phyloP scores from a whole-genome alignment of 2,888 invertebrate species.

The Sabatieria punctata region DNA sequence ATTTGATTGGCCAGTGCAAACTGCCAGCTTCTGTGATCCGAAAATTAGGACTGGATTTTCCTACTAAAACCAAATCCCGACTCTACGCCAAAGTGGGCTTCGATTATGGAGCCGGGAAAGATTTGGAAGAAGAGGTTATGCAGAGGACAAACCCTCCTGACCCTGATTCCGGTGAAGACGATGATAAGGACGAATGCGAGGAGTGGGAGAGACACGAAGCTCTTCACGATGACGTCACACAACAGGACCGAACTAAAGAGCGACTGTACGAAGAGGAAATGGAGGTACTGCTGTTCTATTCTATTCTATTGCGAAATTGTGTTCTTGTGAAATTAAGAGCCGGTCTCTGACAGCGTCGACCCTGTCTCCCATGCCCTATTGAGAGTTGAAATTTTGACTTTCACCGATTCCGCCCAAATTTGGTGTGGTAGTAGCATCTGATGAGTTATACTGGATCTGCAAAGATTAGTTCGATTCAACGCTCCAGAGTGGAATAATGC shows the following conservation, averaged over 20 bases:
- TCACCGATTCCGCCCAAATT: no score
- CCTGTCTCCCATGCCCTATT: no score
- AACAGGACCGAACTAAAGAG: slow-evolving; percentile 31
- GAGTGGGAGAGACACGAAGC: slow-evolving; percentile 33
- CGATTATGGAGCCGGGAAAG: not conserved
- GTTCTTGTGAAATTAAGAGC: not conserved
- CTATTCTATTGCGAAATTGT: slow-evolving; percentile 4
- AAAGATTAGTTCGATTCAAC: no score
- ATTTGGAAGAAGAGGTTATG: not conserved
- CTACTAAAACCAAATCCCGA: slow-evolving; percentile 8
- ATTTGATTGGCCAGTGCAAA: slow-evolving; percentile 33
- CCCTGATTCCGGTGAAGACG: slow-evolving; percentile 10
- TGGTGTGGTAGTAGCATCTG: no score
- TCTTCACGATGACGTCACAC: slow-evolving; percentile 35
- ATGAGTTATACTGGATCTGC: no score
- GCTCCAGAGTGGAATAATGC: no score
- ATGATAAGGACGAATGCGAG: slow-evolving; percentile 19
- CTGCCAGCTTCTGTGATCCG: slow-evolving; percentile 33
- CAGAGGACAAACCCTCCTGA: not conserved
- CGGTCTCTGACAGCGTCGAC: no score
- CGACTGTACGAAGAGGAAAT: slow-evolving; percentile 18
- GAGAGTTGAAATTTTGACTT: no score
- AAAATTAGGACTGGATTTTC: slow-evolving; percentile 30
- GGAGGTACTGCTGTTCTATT: slow-evolving; percentile 17
- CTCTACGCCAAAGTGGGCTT: not conserved